Conservation (phyloP, 1,140 invertebrate genomes). For the Caenorhabditis latens region DNA sequence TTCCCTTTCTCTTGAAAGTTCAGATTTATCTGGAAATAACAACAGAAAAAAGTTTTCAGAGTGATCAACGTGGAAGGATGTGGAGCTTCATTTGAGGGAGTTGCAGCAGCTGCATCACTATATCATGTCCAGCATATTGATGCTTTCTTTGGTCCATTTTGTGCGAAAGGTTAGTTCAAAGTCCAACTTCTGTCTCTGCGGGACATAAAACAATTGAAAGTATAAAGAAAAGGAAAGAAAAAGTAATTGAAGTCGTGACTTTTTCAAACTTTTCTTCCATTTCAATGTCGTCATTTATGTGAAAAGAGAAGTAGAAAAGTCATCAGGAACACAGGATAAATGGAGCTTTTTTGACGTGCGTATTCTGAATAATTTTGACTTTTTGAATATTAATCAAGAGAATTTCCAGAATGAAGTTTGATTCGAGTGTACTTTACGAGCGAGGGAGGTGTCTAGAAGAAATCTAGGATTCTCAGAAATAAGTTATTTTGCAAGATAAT, state of each 20-base stretch:
- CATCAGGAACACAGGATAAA: not conserved
- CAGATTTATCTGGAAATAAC: not conserved
- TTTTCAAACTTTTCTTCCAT: not conserved
- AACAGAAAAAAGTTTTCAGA: constrained; percentile 55
- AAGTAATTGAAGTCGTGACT: constrained; percentile 43
- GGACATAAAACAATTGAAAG: not conserved
- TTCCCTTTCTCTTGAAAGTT: not conserved
- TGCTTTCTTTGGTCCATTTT: constrained; percentile 68
- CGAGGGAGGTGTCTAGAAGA: no score
- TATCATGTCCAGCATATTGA: constrained; percentile 66
- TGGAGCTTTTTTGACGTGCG: not conserved
- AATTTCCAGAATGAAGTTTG: not conserved
- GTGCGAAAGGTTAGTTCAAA: constrained; percentile 63
- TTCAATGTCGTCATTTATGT: constrained; percentile 7
- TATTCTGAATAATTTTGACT: not conserved
- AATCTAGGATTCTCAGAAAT: no score
- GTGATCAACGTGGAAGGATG: constrained; percentile 67
- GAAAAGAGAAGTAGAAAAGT: not conserved
- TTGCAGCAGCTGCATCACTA: constrained; percentile 68
- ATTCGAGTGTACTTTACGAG: not conserved
- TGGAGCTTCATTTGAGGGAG: constrained; percentile 70
- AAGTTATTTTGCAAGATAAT: no score
- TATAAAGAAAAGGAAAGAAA: not conserved
- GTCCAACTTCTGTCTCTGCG: not conserved
- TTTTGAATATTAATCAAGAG: not conserved